Evolutionary conservation across 2,888 invertebrate species (phyloP).

Genomic region (Petrophora chlorosata): DNA sequence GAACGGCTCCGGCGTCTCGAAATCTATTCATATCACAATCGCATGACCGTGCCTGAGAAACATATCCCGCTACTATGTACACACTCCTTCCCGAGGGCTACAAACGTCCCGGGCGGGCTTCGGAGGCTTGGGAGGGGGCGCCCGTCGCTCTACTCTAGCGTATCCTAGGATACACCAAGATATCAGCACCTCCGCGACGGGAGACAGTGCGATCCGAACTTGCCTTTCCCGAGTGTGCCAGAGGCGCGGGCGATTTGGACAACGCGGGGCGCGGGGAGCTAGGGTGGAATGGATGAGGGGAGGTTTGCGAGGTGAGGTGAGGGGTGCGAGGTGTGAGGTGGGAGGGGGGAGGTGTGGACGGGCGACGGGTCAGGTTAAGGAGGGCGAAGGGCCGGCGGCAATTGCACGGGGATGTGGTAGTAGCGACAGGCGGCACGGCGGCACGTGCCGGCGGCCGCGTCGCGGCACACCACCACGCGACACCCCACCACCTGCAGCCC

Average conservation of each 20-base stretch:
- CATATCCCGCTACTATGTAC: constrained; percentile 82
- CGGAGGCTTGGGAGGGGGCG: constrained; percentile 38
- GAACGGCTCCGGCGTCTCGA: constrained; percentile 80
- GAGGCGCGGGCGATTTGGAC: constrained; percentile 63
- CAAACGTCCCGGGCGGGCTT: constrained; percentile 47
- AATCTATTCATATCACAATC: constrained; percentile 83
- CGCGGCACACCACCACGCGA: constrained; percentile 97
- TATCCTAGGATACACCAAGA: constrained; percentile 67
- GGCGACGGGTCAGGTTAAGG: constrained; percentile 65
- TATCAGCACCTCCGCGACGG: constrained; percentile 66
- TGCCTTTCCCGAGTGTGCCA: constrained; percentile 68
- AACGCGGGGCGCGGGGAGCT: not conserved
- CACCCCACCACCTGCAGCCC: constrained; percentile 97
- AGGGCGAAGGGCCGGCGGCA: constrained; percentile 89
- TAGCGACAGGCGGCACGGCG: constrained; percentile 97
- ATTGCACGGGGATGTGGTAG: constrained; percentile 97
- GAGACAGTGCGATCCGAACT: constrained; percentile 58
- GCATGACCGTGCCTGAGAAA: constrained; percentile 82
- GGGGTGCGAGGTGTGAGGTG: constrained; percentile 21
- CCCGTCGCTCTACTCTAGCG: constrained; percentile 61
- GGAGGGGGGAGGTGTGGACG: constrained; percentile 43
- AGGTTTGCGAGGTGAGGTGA: constrained; percentile 28
- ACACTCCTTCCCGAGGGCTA: constrained; percentile 74
- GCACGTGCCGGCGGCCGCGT: constrained; percentile 97
- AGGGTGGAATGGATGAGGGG: constrained; percentile 38